phyloP scores from a whole-genome alignment of 2,113 vertebrate genomes.

The Myiagra hebetior region DNA sequence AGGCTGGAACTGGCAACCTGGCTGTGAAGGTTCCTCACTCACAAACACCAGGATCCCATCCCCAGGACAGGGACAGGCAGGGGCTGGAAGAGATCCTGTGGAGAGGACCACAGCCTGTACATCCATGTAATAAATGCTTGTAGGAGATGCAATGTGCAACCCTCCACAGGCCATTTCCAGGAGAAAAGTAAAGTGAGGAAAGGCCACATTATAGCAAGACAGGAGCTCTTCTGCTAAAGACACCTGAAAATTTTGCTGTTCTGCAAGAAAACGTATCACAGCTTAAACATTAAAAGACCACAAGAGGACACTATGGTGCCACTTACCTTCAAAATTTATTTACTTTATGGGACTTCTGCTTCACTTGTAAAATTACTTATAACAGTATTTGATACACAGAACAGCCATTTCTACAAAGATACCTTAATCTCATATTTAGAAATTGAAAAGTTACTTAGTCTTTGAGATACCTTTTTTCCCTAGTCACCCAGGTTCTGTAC shows the following conservation, averaged over 20 bases:
- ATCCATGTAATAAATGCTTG: neutral
- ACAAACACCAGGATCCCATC: neutral
- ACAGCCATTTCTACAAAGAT: neutral
- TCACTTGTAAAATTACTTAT: neutral
- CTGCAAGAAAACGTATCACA: neutral
- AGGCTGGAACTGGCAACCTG: neutral
- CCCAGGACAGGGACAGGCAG: neutral
- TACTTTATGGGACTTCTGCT: neutral
- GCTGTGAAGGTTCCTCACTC: neutral
- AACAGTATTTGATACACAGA: neutral
- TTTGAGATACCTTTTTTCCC: neutral
- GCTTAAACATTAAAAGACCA: slow-evolving; percentile 18
- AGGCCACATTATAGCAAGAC: accelerated
- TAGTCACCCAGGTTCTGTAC: neutral
- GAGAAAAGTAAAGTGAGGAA: neutral
- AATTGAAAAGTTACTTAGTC: neutral
- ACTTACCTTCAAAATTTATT: neutral
- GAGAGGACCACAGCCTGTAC: neutral
- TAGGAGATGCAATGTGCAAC: neutral
- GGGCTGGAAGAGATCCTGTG: neutral
- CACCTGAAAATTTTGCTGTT: neutral
- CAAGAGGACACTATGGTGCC: slow-evolving; percentile 52
- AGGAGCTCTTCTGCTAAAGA: neutral
- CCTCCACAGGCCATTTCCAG: neutral
- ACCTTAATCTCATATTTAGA: neutral